Conservation (phyloP, 2,797 vertebrate species). For the Myripristis jacobus region DNA sequence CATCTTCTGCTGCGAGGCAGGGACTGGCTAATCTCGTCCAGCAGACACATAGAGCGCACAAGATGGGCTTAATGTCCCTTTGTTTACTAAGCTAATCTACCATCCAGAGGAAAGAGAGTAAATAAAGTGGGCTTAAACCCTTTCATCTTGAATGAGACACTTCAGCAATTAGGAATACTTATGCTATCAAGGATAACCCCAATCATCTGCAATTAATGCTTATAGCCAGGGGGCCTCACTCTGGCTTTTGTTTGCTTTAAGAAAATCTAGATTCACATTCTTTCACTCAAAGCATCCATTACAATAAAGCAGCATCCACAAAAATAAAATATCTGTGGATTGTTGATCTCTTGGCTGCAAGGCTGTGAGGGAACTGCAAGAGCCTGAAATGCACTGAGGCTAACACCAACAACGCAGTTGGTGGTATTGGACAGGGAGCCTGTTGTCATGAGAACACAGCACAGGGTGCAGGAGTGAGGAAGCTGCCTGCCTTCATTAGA, state of each 20-base stretch:
- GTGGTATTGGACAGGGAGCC: conserved; percentile 62
- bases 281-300: conserved; percentile 13
- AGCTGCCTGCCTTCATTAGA: conserved; percentile 72
- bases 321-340: conserved; percentile 38
- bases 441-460: conserved; percentile 79
- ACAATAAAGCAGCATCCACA: conserved; percentile 30
- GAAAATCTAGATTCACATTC: conserved; percentile 47
- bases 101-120: conserved; percentile 53
- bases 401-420: conserved; percentile 68
- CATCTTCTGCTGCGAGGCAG: conserved; percentile 64
- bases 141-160: conserved; percentile 56
- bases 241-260: conserved; percentile 38
- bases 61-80: conserved; percentile 70
- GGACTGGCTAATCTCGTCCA: conserved; percentile 69
- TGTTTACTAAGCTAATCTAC: conserved; percentile 74
- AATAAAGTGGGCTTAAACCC: conserved; percentile 62
- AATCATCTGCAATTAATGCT: conserved; percentile 52
- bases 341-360: conserved; percentile 55
- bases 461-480: conserved; percentile 40
- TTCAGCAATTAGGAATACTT: conserved; percentile 38
- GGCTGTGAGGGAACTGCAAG: conserved; percentile 50
- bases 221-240: conserved; percentile 34
- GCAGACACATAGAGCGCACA: conserved; percentile 57
- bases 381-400: conserved; percentile 56
- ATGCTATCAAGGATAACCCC: conserved; percentile 45